Conservation (phyloP, 2,113 vertebrate species). For the Synchiropus splendidus region DNA sequence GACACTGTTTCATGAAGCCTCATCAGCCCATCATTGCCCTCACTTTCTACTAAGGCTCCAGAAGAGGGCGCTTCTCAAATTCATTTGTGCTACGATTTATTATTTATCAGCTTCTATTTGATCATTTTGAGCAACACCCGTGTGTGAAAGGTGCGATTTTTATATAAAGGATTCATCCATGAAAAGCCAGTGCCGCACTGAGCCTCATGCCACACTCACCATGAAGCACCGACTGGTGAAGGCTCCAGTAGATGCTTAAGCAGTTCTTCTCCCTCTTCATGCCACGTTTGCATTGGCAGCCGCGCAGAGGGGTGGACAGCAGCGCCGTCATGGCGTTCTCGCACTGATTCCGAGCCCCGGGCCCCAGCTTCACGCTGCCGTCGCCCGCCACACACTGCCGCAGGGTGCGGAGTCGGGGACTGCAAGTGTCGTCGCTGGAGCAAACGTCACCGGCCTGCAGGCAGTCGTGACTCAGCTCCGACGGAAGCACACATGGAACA, state of each 20-base stretch:
- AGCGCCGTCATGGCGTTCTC: conserved; percentile 77
- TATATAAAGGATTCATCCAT: too few relatives aligned
- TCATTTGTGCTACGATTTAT: too few relatives aligned
- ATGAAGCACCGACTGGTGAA: conserved; percentile 83
- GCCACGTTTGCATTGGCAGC: conserved; percentile 85
- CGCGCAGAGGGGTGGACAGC: conserved; percentile 80
- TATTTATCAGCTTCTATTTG: too few relatives aligned
- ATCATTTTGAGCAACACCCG: too few relatives aligned
- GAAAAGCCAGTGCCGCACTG: too few relatives aligned
- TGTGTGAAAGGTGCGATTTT: too few relatives aligned
- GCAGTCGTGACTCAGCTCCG: conserved; percentile 70
- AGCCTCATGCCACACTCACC: too few relatives aligned
- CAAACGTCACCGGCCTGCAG: conserved; percentile 81
- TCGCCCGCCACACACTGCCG: conserved; percentile 86
- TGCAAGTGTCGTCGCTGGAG: conserved; percentile 80
- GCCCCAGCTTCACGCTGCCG: conserved; percentile 80
- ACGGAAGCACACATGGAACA: conserved; percentile 36
- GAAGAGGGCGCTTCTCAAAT: too few relatives aligned
- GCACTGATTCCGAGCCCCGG: conserved; percentile 80
- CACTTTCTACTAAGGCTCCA: too few relatives aligned
- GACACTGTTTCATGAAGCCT: too few relatives aligned
- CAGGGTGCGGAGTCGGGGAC: conserved; percentile 82
- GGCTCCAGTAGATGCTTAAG: conserved; percentile 89
- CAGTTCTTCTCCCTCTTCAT: conserved; percentile 94
- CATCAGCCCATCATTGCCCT: too few relatives aligned